Evolutionary conservation across 2,888 invertebrate genomes (phyloP).

Genomic region (Deilephila porcellus): DNA sequence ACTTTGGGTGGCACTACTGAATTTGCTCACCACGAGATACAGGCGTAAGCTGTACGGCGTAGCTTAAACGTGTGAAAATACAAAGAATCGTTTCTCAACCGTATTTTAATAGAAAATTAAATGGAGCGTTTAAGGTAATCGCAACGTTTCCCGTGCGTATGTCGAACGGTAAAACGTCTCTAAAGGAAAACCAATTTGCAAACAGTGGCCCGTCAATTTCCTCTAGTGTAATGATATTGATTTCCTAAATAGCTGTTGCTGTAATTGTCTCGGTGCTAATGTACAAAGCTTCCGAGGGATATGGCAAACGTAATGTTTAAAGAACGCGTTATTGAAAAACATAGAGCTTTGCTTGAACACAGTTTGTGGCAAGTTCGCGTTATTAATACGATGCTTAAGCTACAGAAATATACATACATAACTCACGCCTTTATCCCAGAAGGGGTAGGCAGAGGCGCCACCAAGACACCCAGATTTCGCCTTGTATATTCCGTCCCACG

Average conservation of each 20-base stretch:
- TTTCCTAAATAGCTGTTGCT: constrained; percentile 6
- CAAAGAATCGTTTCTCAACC: not conserved
- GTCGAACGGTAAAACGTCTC: constrained; percentile 4
- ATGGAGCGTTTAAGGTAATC: constrained; percentile 28
- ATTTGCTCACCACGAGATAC: no score
- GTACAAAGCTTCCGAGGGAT: constrained; percentile 3
- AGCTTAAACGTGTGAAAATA: not conserved
- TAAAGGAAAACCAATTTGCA: constrained; percentile 12
- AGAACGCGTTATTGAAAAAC: not conserved
- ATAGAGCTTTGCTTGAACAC: not conserved
- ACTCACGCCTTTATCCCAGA: no score
- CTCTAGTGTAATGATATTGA: constrained; percentile 23
- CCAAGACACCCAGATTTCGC: no score
- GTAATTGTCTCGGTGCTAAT: constrained; percentile 12
- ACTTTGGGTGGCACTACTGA: no score
- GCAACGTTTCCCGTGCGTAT: constrained; percentile 10
- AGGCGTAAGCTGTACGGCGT: no score
- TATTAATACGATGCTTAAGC: not conserved
- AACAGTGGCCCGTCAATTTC: constrained; percentile 2
- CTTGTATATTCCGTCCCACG: no score
- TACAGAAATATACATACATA: no score
- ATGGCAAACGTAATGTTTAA: not conserved
- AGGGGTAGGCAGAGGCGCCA: no score
- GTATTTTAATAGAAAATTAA: not conserved
- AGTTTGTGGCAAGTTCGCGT: not conserved